Base-by-base conservation (phyloP, 2,113 vertebrate species). In the Elaphurus davidianus region DNA sequence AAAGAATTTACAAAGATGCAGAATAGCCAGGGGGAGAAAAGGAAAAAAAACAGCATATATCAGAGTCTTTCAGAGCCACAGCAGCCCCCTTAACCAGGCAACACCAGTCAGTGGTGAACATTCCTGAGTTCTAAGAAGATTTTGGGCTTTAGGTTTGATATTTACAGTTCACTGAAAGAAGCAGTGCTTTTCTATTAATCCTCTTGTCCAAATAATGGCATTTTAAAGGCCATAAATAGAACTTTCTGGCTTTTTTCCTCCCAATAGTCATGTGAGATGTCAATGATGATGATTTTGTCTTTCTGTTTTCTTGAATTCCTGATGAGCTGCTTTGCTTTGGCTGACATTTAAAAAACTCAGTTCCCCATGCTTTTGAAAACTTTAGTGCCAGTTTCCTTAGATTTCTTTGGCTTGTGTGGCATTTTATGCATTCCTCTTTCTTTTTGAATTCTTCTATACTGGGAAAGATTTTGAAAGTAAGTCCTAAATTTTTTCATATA, bases 1-100 rank as follows among this genome's bases (percentile, higher is more conserved):
- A 76, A 96, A 97, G 98, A 98, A 97, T 98, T 98, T 98, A 96
- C 94, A 98, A 7, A 92, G 98, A 98, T 25, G 0, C 84, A 45
- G 90, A 97, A 71, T 60, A 82, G 76, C 93, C 47, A 43, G 82
- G 94, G 89, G 96, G 91, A 95, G 97, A 97, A 91, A 47, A 71
- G 3, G 30, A 50, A 55, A 92, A 92, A 40, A 76, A 78, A 83
- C 15, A 60, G 16, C 2, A 10, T 17, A 4, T 15, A 19, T 30
- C 13, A 62, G 79, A 25, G 59, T 16, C 30, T 11, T 4, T 6
- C 11, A 7, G 0, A 6, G 30, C 4, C 7, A 3, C 0, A 6
- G 30, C 0, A 2, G 1, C 6, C 6, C 14, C 36, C 52, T 85
- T 28, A 25, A 52, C 54, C 60, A 82, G 85, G 93, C 25, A 71